These are phyloP conservation scores for Apeira syringaria DNA, from an alignment of 2,888 invertebrate species.

Conservation along the genomic window DNA sequence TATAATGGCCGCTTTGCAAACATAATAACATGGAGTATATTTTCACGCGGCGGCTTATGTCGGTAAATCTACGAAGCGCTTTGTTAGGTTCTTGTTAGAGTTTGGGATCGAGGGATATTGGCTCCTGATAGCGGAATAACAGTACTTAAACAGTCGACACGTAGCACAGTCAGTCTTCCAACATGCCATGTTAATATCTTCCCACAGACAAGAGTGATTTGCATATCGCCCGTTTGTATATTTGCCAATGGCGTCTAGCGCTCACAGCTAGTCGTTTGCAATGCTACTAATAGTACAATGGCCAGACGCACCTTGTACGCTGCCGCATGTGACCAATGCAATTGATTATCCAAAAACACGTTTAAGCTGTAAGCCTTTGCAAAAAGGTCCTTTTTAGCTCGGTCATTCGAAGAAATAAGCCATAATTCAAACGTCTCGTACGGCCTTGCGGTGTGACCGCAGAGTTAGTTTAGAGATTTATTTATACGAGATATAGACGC, in stretches of 20 bases:
- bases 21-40: constrained; percentile 47
- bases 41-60: constrained; percentile 24
- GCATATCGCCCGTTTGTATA: constrained; percentile 67
- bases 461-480: constrained; percentile 54
- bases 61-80: constrained; percentile 25
- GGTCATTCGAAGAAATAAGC: constrained; percentile 54
- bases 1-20: constrained; percentile 54
- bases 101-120: constrained; percentile 26
- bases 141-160: constrained; percentile 9
- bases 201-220: constrained; percentile 59
- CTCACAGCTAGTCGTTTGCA: constrained; percentile 70
- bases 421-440: constrained; percentile 55
- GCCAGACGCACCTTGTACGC: constrained; percentile 68
- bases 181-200: constrained; percentile 52
- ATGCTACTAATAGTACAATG: constrained; percentile 77
- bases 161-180: constrained; percentile 35
- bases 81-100: constrained; percentile 27
- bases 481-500: constrained; percentile 52
- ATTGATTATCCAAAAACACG: constrained; percentile 37
- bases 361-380: constrained; percentile 46
- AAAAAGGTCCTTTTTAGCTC: constrained; percentile 43
- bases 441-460: constrained; percentile 40
- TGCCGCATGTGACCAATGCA: constrained; percentile 55
- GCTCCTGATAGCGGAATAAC: constrained; percentile 21
- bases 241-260: constrained; percentile 67